Percentiles rank a stretch among this genome's conserved stretches.
phyloP scores from a whole-genome alignment of 2,888 invertebrate species.

The Pyralis farinalis region DNA sequence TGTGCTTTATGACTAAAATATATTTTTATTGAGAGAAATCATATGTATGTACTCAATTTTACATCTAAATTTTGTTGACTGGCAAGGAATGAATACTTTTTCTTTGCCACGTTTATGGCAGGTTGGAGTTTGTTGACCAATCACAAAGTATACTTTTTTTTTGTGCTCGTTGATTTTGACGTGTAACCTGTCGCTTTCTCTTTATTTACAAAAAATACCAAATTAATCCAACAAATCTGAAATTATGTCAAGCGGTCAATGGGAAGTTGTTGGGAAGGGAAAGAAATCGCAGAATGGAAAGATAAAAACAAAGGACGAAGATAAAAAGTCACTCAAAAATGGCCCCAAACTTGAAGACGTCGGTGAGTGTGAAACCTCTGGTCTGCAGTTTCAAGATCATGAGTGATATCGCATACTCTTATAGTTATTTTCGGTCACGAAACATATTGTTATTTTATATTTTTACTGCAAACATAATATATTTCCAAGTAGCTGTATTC shows the following conservation, averaged over 20 bases:
- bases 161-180: constrained; percentile 58
- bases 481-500: too few species aligned
- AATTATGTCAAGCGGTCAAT: constrained; percentile 81
- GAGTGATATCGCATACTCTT: too few species aligned
- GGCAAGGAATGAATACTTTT: constrained; percentile 22
- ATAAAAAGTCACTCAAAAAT: constrained; percentile 82
- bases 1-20: too few species aligned
- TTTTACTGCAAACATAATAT: too few species aligned
- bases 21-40: too few species aligned
- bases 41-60: too few species aligned
- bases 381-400: too few species aligned
- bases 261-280: constrained; percentile 87
- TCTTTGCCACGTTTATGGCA: constrained; percentile 68
- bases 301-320: constrained; percentile 79
- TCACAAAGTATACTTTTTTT: constrained; percentile 28
- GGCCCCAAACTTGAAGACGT: constrained; percentile 88
- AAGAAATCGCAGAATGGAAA: constrained; percentile 81
- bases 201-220: constrained; percentile 59
- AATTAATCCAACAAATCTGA: constrained; percentile 17
- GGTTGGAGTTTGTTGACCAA: constrained; percentile 66
- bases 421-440: constrained; percentile 18
- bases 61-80: not conserved
- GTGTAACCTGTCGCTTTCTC: constrained; percentile 65
- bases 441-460: not conserved
- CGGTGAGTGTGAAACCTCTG: constrained; percentile 77